Conservation (phyloP, 2,888 invertebrate genomes). For the Volucella inanis region DNA sequence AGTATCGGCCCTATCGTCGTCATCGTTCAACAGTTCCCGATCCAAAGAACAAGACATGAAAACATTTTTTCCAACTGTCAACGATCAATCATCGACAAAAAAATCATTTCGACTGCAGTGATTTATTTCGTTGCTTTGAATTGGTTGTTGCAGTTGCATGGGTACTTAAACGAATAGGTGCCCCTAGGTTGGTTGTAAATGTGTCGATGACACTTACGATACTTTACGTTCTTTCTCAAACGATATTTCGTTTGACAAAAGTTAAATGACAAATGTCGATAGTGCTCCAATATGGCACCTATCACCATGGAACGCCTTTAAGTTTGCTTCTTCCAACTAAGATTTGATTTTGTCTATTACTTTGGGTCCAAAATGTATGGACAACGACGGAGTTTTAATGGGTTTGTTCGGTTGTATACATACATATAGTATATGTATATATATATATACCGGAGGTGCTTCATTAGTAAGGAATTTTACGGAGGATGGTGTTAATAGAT, state of each 20-base stretch:
- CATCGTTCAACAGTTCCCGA: constrained; percentile 36
- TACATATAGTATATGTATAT: not conserved
- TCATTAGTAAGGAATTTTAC: constrained; percentile 21
- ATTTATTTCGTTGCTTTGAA: constrained; percentile 1
- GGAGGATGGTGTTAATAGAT: constrained; percentile 15
- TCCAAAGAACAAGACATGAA: constrained; percentile 5
- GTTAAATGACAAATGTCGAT: not conserved
- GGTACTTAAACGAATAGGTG: not conserved
- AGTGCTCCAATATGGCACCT: constrained; percentile 12
- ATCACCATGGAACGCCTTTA: constrained; percentile 28
- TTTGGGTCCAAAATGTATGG: constrained; percentile 21
- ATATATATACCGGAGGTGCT: not conserved
- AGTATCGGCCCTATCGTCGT: constrained; percentile 7
- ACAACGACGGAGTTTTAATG: not conserved
- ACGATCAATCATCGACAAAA: constrained; percentile 44
- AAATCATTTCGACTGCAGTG: not conserved
- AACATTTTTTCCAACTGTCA: constrained; percentile 38
- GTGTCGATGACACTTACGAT: constrained; percentile 45
- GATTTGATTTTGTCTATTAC: too few species aligned
- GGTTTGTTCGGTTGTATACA: not conserved
- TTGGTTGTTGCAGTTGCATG: not conserved
- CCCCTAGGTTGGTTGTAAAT: constrained; percentile 32
- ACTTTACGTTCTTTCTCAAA: constrained; percentile 5
- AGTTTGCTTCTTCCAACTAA: not conserved
- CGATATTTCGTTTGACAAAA: not conserved